Percentiles rank a stretch among this genome's conserved stretches.
phyloP scores from a whole-genome alignment of 1,140 invertebrate genomes.

The Nasonia longicornis region DNA sequence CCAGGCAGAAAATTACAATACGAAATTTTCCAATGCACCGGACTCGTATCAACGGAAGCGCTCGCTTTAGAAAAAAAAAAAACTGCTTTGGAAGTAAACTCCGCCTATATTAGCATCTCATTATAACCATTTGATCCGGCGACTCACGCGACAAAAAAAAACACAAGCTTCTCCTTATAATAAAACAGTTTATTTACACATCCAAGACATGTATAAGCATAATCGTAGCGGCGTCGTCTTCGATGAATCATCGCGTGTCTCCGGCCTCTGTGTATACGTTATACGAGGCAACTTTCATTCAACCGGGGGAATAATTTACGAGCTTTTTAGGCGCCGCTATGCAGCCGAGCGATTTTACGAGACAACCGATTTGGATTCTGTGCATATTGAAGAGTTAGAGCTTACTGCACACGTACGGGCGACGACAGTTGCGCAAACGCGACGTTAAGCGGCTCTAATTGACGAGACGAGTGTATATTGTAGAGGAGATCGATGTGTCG shows the following conservation, averaged over 20 bases:
- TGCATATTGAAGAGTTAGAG: not conserved
- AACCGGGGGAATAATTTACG: not conserved
- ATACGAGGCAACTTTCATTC: not conserved
- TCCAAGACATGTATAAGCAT: not conserved
- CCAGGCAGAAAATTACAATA: too few relatives aligned
- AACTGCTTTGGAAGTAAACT: too few relatives aligned
- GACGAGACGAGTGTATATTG: not conserved
- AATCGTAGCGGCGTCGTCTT: too few relatives aligned
- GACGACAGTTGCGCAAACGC: not conserved
- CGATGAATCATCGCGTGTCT: not conserved
- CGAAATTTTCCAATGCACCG: too few relatives aligned
- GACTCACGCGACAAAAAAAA: too few relatives aligned
- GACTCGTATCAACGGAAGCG: too few relatives aligned
- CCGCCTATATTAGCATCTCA: not conserved
- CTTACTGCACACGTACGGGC: not conserved
- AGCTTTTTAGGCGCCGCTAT: not conserved
- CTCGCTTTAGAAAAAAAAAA: too few relatives aligned
- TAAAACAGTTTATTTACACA: not conserved
- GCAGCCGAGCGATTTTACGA: not conserved
- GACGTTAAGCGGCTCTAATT: not conserved
- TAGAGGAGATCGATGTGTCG: not conserved
- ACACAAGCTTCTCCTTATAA: not conserved
- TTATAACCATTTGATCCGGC: not conserved
- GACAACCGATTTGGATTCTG: not conserved
- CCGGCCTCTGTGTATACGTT: not conserved